Evolutionary conservation across 2,113 vertebrate genomes (phyloP), one percentile per base, ranked within the genome.

Genomic region (Gymnocephalus cernua): DNA sequence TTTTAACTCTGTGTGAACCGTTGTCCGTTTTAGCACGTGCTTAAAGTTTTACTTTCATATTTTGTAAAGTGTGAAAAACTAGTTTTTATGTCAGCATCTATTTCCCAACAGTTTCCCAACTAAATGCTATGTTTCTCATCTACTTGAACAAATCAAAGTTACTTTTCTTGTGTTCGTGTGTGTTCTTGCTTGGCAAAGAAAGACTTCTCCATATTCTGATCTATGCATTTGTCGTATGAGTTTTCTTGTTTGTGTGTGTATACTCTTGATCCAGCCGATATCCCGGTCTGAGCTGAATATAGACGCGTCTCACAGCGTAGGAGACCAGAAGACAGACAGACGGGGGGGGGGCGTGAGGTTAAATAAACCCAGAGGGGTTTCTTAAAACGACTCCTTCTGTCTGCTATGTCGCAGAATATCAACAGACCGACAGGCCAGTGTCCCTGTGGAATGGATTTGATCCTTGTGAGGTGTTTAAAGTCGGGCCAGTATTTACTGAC

Each of bases 331-430:
- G 78, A 72, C 77, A 38, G 77, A 54, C 73, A 19, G 73, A 51
- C 64, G 23, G 77, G 48, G 63, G 67, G 67, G 63, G 68, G 74
- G 65, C 51, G 1, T 0, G 53, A 65, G 89, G 86, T 88, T 86
- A 92, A 85, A 88, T 81, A 63, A 88, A 77, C 86, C 83, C 80
- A 48, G 68, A 84, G 75, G 82, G 77, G 75, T 73, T 85, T 84
- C 82, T 76, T 79, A 64, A 82, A 83, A 81, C 18, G 12, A 81
- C 79, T 75, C 57, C 70, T 21, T 68, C 61, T 8, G 47, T 53
- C 68, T 5, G 48, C 65, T 58, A 11, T 63, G 74, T 70, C 29
- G 15, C 62, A 81, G 41, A 61, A 38, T 27, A 57, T 77, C 75
- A 66, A 62, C 53, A 75, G 73, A 79, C 64, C n/a, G 41, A 23